Base-by-base conservation (phyloP, 2,888 invertebrate species). In the Odontothrips loti region DNA sequence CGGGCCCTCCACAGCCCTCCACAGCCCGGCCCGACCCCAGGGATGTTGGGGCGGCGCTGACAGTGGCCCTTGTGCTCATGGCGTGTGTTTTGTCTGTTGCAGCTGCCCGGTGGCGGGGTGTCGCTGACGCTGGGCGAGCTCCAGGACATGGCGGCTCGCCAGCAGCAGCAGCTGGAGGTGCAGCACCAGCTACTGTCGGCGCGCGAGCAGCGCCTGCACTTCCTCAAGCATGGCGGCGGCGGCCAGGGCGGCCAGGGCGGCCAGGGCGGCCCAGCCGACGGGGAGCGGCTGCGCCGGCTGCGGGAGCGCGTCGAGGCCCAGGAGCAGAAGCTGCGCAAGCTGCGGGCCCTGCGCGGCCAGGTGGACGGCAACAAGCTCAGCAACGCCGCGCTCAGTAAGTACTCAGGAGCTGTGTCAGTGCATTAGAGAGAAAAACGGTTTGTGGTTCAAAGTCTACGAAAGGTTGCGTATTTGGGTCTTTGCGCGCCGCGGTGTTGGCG, bases 91-190 rank as follows among this genome's bases (percentile, higher is more conserved):
- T 48, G 1, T 80, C 1, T 80, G 78, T 82, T 80, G 11, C 81
- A 82, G 82, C 83, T 83, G 84, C 82, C 82, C 82, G 83, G 83
- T 80, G 83, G 83, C 82, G 79, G 79, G 47, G 93, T 93, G 91
- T 93, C 93, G 93, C 91, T 95, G 91, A 95, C 95, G 88, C 92
- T 97, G 91, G 93, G 94, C 89, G 97, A 98, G 92, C 94, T 98
- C 91, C 96, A 97, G 91, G 96, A 96, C 89, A 97, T 98, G 96
- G 98, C 98, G 88, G 92, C 96, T 88, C 92, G 97, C 87, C 98
- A 98, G 91, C 97, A 98, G 91, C 95, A 96, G 89, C 97, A 98
- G 92, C 97, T 98, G 88, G 97, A 97, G 91, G 94, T 95, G 87
- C 98, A 98, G 91, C 95, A 96, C 88, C 92, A 93, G 90, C 91